These are phyloP conservation scores for Eupithecia tripunctaria DNA, from an alignment of 2,888 invertebrate species.

Conservation along the genomic window DNA sequence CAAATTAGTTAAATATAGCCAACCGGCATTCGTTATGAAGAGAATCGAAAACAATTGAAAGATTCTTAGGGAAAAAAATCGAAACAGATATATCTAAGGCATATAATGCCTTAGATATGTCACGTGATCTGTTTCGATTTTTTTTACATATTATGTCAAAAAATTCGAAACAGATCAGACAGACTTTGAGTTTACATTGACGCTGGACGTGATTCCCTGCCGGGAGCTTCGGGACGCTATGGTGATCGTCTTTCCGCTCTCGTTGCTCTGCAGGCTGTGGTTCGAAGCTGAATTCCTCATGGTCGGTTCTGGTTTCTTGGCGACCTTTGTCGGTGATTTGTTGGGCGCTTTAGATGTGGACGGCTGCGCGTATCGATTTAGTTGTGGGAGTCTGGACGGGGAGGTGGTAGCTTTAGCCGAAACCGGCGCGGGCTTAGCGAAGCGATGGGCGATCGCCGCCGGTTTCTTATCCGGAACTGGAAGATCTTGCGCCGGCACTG, in stretches of 20 bases:
- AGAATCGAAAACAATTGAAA: too few species aligned
- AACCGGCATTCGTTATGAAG: too few species aligned
- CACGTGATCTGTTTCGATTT: too few species aligned
- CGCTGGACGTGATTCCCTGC: conserved; percentile 82
- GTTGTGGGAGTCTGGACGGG: conserved; percentile 75
- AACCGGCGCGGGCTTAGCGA: conserved; percentile 60
- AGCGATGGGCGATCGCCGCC: conserved; percentile 46
- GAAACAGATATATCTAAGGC: too few species aligned
- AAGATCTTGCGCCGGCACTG: conserved; percentile 68
- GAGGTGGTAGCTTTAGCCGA: conserved; percentile 70
- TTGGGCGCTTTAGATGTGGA: conserved; percentile 58
- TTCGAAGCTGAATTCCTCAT: conserved; percentile 83
- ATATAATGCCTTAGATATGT: too few species aligned
- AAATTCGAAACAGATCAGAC: too few species aligned
- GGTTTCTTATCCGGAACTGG: conserved; percentile 67
- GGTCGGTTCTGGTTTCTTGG: conserved; percentile 58
- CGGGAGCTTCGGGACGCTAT: conserved; percentile 67
- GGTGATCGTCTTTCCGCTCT: conserved; percentile 77
- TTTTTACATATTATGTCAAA: too few species aligned
- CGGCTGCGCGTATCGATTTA: conserved; percentile 61
- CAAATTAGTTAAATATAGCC: too few species aligned
- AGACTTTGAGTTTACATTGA: too few species aligned
- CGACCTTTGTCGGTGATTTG: conserved; percentile 55
- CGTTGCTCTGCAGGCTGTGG: conserved; percentile 83
- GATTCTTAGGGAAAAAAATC: too few species aligned